Percentiles rank a stretch among this genome's conserved stretches.
Conservation (phyloP, 2,113 vertebrate genomes). For the Grantiella picta region DNA sequence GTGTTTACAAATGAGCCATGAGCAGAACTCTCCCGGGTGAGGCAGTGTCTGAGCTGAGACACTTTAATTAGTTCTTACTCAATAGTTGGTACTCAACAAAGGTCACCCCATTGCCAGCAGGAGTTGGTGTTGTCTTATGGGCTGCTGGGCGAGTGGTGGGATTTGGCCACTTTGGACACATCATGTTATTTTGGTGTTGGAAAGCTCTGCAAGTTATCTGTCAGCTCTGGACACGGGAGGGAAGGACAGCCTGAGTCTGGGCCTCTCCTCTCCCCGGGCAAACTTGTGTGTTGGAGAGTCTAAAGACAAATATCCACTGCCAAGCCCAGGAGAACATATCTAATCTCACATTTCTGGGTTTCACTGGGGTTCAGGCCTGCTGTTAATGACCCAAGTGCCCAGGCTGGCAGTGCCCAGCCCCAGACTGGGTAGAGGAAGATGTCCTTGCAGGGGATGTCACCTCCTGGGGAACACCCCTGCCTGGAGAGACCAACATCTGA, state of each 20-base stretch:
- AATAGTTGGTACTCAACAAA: not conserved
- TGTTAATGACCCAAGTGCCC: too few species aligned
- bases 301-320: not conserved
- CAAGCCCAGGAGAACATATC: not conserved
- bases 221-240: fast-evolving
- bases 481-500: not conserved
- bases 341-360: not conserved
- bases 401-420: not conserved
- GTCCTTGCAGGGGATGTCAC: not conserved
- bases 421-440: not conserved
- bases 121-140: not conserved
- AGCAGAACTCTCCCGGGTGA: not conserved
- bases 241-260: not conserved
- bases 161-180: not conserved
- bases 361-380: not conserved
- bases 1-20: not conserved
- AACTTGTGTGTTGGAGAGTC: fast-evolving
- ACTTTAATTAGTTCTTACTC: conserved; percentile 6
- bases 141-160: not conserved
- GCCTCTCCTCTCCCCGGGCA: not conserved
- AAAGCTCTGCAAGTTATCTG: not conserved
- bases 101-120: not conserved
- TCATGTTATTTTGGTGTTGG: not conserved
- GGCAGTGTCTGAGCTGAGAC: not conserved
- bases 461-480: not conserved